These are phyloP conservation scores for Zaprionus nigranus DNA, from an alignment of 1,140 invertebrate genomes.

Conservation along the genomic window DNA sequence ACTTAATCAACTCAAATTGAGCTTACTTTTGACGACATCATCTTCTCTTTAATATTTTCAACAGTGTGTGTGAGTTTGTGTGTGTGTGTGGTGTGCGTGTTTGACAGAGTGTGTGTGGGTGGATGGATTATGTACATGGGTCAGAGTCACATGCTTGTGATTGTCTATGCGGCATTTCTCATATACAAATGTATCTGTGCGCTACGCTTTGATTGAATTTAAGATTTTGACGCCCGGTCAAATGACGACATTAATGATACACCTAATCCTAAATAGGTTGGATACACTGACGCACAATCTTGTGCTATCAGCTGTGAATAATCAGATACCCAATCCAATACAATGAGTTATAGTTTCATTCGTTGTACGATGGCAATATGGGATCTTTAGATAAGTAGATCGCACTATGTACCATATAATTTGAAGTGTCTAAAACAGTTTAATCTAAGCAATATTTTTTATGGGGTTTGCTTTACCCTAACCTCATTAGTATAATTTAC, in stretches of 20 bases:
- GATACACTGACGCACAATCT: constrained; percentile 24
- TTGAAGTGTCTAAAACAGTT: not conserved
- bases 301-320: not conserved
- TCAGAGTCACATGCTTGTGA: constrained; percentile 52
- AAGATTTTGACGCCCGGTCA: constrained; percentile 29
- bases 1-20: constrained; percentile 74
- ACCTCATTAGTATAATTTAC: constrained; percentile 6
- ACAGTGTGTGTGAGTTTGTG: constrained; percentile 36
- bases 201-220: constrained; percentile 60
- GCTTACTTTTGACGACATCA: constrained; percentile 52
- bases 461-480: not conserved
- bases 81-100: constrained; percentile 16
- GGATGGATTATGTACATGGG: constrained; percentile 51
- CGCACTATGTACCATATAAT: not conserved
- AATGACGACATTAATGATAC: constrained; percentile 44
- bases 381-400: not conserved
- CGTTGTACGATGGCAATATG: not conserved
- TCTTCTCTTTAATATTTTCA: constrained; percentile 71
- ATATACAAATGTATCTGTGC: constrained; percentile 38
- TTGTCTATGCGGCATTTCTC: constrained; percentile 56
- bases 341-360: not conserved
- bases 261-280: constrained; percentile 44
- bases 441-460: no score
- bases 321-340: not conserved
- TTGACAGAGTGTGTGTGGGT: constrained; percentile 7